phyloP scores from a whole-genome alignment of 2,113 vertebrate genomes.

The Microtus oregoni region DNA sequence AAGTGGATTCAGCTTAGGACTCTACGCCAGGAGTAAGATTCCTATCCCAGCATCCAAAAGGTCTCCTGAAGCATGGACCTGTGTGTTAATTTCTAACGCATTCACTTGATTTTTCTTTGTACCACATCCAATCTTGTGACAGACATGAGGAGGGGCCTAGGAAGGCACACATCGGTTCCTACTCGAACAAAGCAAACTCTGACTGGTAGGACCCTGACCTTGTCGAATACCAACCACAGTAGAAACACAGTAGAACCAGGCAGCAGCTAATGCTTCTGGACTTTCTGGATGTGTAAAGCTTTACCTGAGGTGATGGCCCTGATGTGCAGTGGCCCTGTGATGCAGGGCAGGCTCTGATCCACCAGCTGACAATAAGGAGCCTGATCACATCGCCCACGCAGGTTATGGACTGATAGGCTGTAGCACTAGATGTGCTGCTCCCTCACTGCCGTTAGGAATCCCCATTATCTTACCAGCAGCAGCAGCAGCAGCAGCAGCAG shows the following conservation, averaged over 20 bases:
- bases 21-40: neutral
- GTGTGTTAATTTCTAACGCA: neutral
- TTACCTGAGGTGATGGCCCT: too few species aligned
- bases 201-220: neutral
- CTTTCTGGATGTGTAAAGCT: neutral
- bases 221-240: neutral
- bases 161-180: neutral
- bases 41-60: too few species aligned
- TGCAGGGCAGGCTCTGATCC: neutral
- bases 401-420: neutral
- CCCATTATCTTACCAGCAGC: fast-evolving
- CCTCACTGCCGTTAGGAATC: fast-evolving
- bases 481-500: neutral
- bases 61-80: neutral
- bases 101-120: neutral
- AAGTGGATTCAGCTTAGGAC: neutral
- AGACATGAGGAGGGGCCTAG: neutral
- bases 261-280: neutral
- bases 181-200: neutral
- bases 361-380: neutral
- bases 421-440: neutral
- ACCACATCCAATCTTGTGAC: neutral
- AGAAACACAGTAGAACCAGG: too few species aligned
- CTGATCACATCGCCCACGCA: neutral
- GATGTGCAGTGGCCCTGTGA: neutral